phyloP scores from a whole-genome alignment of 2,888 invertebrate species.

The Cataglyphis cursor region DNA sequence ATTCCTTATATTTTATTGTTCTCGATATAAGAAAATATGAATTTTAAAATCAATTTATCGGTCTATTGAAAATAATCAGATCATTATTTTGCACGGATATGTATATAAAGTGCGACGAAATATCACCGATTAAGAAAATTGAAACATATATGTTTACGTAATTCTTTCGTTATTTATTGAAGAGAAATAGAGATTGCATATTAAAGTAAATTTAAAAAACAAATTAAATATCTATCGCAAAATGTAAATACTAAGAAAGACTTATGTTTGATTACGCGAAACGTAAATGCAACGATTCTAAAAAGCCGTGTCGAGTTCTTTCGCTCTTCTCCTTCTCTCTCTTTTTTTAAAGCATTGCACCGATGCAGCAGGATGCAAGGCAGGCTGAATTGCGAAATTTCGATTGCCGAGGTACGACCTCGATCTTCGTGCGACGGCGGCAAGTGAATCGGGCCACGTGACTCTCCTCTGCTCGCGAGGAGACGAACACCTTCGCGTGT shows the following conservation, averaged over 20 bases:
- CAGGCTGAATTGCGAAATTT: constrained; percentile 68
- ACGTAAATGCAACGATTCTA: background rate
- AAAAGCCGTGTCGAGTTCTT: constrained; percentile 28
- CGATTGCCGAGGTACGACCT: constrained; percentile 74
- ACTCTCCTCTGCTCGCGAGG: constrained; percentile 22
- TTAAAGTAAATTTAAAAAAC: background rate
- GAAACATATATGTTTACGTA: background rate
- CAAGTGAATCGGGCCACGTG: constrained; percentile 59
- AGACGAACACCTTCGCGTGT: constrained; percentile 39
- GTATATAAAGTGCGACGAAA: background rate
- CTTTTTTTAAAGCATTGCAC: constrained; percentile 31
- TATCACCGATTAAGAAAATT: background rate
- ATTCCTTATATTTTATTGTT: background rate
- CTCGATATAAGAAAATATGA: background rate
- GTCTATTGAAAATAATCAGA: background rate
- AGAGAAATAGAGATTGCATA: background rate
- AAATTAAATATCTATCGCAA: background rate
- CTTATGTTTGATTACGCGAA: background rate
- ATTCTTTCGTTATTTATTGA: background rate
- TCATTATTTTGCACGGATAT: background rate
- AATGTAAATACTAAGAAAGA: background rate
- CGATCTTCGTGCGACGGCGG: constrained; percentile 70
- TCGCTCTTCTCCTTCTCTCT: constrained; percentile 6
- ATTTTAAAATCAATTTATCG: background rate
- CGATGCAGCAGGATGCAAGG: constrained; percentile 50